Evolutionary conservation across 2,113 vertebrate species (phyloP).

Genomic region (Psophia crepitans): DNA sequence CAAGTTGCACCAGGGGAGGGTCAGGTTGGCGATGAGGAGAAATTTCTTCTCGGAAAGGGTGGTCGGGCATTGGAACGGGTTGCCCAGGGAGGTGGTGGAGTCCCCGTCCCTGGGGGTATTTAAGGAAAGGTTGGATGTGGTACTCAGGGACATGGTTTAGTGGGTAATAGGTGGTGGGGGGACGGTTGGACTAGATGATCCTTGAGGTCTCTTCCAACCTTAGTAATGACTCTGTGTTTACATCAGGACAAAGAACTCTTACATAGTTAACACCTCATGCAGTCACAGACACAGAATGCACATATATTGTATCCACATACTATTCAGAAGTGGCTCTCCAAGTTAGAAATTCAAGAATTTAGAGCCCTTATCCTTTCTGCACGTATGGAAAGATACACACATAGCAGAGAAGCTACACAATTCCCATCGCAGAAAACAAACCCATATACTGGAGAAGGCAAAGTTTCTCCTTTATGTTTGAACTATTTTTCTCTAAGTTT

Average conservation of each 20-base stretch:
- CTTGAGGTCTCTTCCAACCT: too few species aligned
- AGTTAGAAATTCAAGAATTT: not conserved
- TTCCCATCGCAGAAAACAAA: not conserved
- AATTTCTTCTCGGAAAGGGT: too few species aligned
- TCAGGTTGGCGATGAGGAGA: too few species aligned
- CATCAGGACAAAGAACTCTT: not conserved
- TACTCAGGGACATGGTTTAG: too few species aligned
- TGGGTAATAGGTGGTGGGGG: too few species aligned
- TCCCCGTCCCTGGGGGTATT: too few species aligned
- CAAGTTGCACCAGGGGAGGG: too few species aligned
- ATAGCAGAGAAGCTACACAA: not conserved
- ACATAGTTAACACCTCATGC: not conserved
- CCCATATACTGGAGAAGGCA: not conserved
- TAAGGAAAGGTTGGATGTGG: too few species aligned
- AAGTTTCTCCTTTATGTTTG: not conserved
- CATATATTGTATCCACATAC: not conserved
- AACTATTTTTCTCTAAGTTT: not conserved
- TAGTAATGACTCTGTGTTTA: too few species aligned
- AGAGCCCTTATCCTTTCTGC: not conserved
- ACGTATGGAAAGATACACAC: fast-evolving
- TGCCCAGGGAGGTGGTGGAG: too few species aligned
- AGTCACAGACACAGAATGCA: not conserved
- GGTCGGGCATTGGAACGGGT: too few species aligned
- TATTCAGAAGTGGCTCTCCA: not conserved
- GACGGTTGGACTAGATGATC: too few species aligned